Evolutionary conservation across 2,888 invertebrate species (phyloP).

Genomic region (Aleiodes alternator): DNA sequence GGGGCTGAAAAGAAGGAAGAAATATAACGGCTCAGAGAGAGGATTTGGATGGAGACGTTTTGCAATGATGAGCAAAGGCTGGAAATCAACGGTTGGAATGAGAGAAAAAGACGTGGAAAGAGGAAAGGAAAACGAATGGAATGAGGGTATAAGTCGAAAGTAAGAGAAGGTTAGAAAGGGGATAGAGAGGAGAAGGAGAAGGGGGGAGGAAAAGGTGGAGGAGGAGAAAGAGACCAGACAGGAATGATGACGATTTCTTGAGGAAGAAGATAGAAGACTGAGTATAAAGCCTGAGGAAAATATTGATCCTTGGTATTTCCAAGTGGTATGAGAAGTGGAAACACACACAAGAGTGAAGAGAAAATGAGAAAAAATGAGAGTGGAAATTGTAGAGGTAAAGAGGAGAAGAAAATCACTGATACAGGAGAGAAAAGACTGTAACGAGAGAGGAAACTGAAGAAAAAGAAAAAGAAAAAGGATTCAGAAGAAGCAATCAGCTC

Average conservation of each 20-base stretch:
- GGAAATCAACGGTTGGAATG: constrained; percentile 49
- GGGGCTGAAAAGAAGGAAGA: neutral
- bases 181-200: neutral
- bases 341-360: neutral
- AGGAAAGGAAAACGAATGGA: constrained; percentile 20
- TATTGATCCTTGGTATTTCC: constrained; percentile 41
- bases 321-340: constrained; percentile 34
- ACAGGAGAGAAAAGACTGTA: constrained; percentile 14
- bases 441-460: neutral
- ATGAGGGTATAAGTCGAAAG: constrained; percentile 21
- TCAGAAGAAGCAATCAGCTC: constrained; percentile 32
- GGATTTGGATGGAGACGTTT: constrained; percentile 28
- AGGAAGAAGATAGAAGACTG: constrained; percentile 28
- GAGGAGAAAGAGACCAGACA: constrained; percentile 33
- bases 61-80: constrained; percentile 47
- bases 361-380: constrained; percentile 7
- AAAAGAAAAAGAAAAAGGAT: neutral
- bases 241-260: constrained; percentile 42
- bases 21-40: constrained; percentile 18
- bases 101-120: constrained; percentile 34
- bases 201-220: constrained; percentile 15
- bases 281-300: constrained; percentile 39
- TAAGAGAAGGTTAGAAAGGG: too few relatives aligned
- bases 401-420: neutral
- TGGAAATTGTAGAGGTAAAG: neutral